Conservation (phyloP, 2,888 invertebrate genomes). For the Poecilobothrus nobilitatus region DNA sequence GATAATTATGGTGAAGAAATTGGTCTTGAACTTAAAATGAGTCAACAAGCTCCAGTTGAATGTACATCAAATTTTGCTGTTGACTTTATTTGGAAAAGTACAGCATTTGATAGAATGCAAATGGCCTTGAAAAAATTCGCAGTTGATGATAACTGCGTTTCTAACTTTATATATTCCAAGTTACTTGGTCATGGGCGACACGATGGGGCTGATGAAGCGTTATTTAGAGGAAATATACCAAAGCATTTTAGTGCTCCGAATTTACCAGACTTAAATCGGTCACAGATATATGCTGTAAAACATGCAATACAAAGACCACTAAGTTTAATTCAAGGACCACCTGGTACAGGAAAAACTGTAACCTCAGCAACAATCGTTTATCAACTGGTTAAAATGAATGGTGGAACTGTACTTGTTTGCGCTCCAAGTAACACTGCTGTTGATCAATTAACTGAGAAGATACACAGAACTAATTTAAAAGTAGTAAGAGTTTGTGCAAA, state of each 20-base stretch:
- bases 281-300: constrained; percentile 96
- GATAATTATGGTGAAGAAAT: constrained; percentile 97
- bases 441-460: constrained; percentile 97
- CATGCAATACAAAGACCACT: constrained; percentile 94
- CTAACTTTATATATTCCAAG: constrained; percentile 95
- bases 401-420: constrained; percentile 92
- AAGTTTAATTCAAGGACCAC: constrained; percentile 90
- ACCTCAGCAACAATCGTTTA: constrained; percentile 99
- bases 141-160: constrained; percentile 92
- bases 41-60: constrained; percentile 85
- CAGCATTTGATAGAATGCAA: constrained; percentile 97
- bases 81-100: constrained; percentile 99
- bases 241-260: constrained; percentile 97
- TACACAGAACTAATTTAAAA: constrained; percentile 93
- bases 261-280: constrained; percentile 93
- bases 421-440: constrained; percentile 99
- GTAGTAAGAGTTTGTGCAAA: constrained; percentile 92
- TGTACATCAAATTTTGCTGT: constrained; percentile 94
- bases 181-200: constrained; percentile 91
- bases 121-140: constrained; percentile 90
- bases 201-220: constrained; percentile 88
- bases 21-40: constrained; percentile 89
- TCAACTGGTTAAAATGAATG: constrained; percentile 89
- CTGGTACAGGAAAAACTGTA: constrained; percentile 88
- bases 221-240: constrained; percentile 78